Conservation (phyloP, 2,113 vertebrate species). For the Campylomormyrus tamandua region DNA sequence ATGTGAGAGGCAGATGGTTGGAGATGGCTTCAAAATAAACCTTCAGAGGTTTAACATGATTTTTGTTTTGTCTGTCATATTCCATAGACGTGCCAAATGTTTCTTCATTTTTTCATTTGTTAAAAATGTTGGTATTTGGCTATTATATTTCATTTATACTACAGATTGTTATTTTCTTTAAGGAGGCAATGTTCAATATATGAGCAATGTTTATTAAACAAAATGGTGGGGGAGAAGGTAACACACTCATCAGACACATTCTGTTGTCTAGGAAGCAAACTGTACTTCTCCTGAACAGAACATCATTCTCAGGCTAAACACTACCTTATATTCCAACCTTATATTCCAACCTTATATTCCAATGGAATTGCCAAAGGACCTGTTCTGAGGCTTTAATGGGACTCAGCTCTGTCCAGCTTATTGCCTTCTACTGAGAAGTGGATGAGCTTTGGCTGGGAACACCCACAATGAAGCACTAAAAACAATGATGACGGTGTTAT, state of each 20-base stretch:
- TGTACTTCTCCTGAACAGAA: background rate
- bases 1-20: background rate
- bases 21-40: background rate
- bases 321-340: background rate
- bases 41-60: background rate
- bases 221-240: background rate
- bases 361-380: background rate
- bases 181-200: background rate
- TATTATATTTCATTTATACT: background rate
- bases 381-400: background rate
- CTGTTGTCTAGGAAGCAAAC: background rate
- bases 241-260: background rate
- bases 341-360: background rate
- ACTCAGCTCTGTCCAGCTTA: background rate
- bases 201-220: background rate
- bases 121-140: background rate
- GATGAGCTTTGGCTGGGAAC: background rate
- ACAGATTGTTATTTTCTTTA: background rate
- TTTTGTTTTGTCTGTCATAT: background rate
- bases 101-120: background rate
- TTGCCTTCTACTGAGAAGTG: background rate
- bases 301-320: background rate
- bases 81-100: background rate
- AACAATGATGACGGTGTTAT: background rate
- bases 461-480: too few relatives aligned